A percentile compares a stretch with the other conserved stretches of the same genome.
phyloP scores from a whole-genome alignment of 2,888 invertebrate species.

The Rhingia rostrata region DNA sequence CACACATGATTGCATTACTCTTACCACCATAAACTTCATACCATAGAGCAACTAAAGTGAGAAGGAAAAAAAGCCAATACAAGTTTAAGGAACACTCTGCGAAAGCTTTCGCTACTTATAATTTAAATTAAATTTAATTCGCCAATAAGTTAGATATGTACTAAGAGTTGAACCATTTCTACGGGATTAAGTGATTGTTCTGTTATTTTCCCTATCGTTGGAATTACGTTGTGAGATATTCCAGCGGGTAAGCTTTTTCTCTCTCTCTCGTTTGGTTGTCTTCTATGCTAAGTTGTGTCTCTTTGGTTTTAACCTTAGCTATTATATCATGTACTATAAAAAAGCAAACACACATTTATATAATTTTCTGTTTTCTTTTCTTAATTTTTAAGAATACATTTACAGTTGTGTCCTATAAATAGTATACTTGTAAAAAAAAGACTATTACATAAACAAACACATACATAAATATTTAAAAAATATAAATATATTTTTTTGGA shows the following conservation, averaged over 20 bases:
- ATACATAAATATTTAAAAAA: constrained; percentile 39
- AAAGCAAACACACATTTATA: constrained; percentile 6
- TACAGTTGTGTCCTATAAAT: constrained; percentile 48
- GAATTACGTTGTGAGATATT: constrained; percentile 18
- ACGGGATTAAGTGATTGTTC: constrained; percentile 26
- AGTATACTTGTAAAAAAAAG: constrained; percentile 45
- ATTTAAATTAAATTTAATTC: constrained; percentile 49
- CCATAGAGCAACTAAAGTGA: constrained; percentile 50
- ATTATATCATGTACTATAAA: constrained; percentile 9
- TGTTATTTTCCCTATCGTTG: constrained; percentile 4
- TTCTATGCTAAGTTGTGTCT: constrained; percentile 40
- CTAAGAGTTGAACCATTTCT: constrained; percentile 49
- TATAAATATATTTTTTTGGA: constrained; percentile 37
- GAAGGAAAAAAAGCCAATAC: constrained; percentile 19
- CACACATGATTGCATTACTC: constrained; percentile 80
- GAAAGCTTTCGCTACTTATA: constrained; percentile 62
- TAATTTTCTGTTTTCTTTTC: constrained; percentile 19
- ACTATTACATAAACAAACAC: constrained; percentile 52
- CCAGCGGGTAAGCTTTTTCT: constrained; percentile 12
- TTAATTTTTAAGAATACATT: constrained; percentile 19
- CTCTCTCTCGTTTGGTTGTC: constrained; percentile 61
- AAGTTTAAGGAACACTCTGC: constrained; percentile 38
- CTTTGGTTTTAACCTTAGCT: constrained; percentile 52
- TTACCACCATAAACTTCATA: constrained; percentile 41
- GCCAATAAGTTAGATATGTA: constrained; percentile 53